Percentiles rank a stretch among this genome's conserved stretches.
These are phyloP conservation scores for Cryptocephalus primarius DNA, from an alignment of 2,888 invertebrate genomes.

Conservation along the genomic window DNA sequence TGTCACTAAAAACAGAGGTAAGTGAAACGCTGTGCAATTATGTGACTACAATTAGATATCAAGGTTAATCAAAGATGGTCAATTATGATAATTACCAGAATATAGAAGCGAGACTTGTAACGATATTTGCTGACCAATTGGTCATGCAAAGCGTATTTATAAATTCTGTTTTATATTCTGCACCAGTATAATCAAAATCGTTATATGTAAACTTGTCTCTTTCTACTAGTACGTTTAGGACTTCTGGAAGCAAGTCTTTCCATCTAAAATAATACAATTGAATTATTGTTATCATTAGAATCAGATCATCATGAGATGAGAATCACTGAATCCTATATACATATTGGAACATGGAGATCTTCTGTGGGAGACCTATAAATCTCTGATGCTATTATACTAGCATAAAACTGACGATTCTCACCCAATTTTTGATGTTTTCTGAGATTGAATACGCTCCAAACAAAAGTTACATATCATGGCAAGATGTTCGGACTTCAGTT, in stretches of 20 bases:
- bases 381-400: not conserved
- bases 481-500: constrained; percentile 42
- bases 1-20: constrained; percentile 39
- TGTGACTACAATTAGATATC: not conserved
- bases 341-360: not conserved
- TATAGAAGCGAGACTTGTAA: constrained; percentile 55
- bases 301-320: no score
- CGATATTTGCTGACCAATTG: constrained; percentile 46
- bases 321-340: no score
- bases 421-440: constrained; percentile 41
- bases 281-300: no score
- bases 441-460: constrained; percentile 41
- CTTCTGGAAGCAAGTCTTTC: constrained; percentile 56
- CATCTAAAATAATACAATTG: constrained; percentile 39
- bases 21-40: no score
- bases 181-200: constrained; percentile 46
- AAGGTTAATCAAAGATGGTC: not conserved
- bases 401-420: constrained; percentile 14
- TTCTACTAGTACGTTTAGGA: constrained; percentile 44
- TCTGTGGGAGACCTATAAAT: not conserved
- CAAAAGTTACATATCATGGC: constrained; percentile 46
- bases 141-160: constrained; percentile 49
- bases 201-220: constrained; percentile 44
- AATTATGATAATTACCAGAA: constrained; percentile 43
- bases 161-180: constrained; percentile 50